These are phyloP conservation scores for Drosophila mimica DNA, from an alignment of 2,888 invertebrate genomes.

Conservation along the genomic window DNA sequence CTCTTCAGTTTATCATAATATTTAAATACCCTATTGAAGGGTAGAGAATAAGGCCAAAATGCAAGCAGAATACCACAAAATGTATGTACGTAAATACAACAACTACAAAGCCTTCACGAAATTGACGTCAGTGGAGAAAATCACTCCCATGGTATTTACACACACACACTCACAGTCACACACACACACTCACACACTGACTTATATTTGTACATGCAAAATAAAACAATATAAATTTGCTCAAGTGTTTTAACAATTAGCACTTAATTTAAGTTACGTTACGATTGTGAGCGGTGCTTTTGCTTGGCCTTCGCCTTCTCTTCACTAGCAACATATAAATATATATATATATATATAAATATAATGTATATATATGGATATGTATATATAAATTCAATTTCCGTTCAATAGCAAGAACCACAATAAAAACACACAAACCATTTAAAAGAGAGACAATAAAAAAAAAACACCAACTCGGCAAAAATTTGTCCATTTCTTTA, in stretches of 20 bases:
- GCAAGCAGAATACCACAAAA: slow-evolving; percentile 13
- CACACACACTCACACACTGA: background rate
- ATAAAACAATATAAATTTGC: slow-evolving; percentile 50
- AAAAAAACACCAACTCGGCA: background rate
- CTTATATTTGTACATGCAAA: slow-evolving; percentile 31
- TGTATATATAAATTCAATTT: slow-evolving; percentile 11
- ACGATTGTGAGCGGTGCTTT: slow-evolving; percentile 29
- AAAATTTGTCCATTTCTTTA: slow-evolving; percentile 32
- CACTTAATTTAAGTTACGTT: slow-evolving; percentile 61
- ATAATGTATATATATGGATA: background rate
- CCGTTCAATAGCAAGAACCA: slow-evolving; percentile 23
- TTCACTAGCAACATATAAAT: slow-evolving; percentile 18
- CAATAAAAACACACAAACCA: slow-evolving; percentile 30
- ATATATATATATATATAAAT: background rate
- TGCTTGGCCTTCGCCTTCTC: slow-evolving; percentile 50
- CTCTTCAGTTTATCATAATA: background rate
- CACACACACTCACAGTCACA: background rate
- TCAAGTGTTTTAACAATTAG: slow-evolving; percentile 62
- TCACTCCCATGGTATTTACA: slow-evolving; percentile 1
- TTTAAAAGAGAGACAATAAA: slow-evolving; percentile 25
- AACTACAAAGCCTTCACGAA: slow-evolving; percentile 18
- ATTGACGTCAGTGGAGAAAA: slow-evolving; percentile 56
- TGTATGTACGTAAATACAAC: background rate
- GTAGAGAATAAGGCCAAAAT: slow-evolving; percentile 25
- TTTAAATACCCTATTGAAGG: background rate